These are phyloP conservation scores for Pachyrhynchus sulphureomaculatus DNA, from an alignment of 1,140 invertebrate genomes.

Conservation along the genomic window DNA sequence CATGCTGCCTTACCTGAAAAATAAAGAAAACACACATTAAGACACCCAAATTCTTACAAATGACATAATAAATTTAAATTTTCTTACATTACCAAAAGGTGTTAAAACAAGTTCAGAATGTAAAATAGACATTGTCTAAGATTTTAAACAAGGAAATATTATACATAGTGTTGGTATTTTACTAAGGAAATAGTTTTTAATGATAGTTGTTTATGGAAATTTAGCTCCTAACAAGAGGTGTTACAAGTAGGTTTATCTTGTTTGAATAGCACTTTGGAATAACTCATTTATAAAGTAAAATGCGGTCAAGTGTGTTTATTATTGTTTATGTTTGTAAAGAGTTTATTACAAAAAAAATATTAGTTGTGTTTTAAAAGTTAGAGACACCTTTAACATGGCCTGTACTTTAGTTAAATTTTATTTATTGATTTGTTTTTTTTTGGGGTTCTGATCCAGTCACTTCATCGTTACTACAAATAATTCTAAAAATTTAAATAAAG, in stretches of 20 bases:
- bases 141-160: slow-evolving; percentile 22
- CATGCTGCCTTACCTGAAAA: slow-evolving; percentile 13
- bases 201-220: slow-evolving; percentile 28
- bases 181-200: slow-evolving; percentile 22
- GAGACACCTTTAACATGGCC: background rate
- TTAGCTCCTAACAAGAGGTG: slow-evolving; percentile 14
- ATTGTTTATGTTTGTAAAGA: background rate
- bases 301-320: background rate
- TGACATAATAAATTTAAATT: slow-evolving; percentile 24
- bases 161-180: slow-evolving; percentile 11
- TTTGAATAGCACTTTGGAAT: slow-evolving; percentile 8
- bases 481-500: no score
- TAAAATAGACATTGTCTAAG: slow-evolving; percentile 23
- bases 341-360: no score
- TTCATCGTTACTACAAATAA: no score
- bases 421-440: no score
- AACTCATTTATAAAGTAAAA: slow-evolving; percentile 26
- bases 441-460: no score
- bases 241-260: slow-evolving; percentile 29
- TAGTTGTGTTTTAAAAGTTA: background rate
- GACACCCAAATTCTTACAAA: slow-evolving; percentile 1
- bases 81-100: slow-evolving; percentile 9
- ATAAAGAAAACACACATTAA: slow-evolving; percentile 4
- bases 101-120: slow-evolving; percentile 21
- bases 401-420: no score